Base-by-base conservation (phyloP, 2,797 vertebrate genomes). In the Pseudochirops cupreus region DNA sequence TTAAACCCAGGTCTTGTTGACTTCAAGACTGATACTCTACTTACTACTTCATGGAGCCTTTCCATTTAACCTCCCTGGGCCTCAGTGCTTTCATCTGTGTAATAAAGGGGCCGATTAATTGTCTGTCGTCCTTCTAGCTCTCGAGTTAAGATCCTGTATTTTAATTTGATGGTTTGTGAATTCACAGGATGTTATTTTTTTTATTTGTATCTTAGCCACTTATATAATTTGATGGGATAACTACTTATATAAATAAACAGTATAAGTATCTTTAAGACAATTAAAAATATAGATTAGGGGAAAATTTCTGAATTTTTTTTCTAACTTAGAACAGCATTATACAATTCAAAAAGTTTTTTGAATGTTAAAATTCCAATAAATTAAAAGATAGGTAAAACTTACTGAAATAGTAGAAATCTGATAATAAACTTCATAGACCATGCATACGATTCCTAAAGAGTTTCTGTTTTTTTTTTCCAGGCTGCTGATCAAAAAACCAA, bases 401-500 rank as follows among this genome's bases (percentile, higher is more conserved):
- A 12, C n/a, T 95, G 4, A 31, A 55, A 0, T 93, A 16, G 92
- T 95, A 58, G 87, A 96, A 89, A 6, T 93, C 56, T 95, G 53
- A 67, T 96, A 91, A 56, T 94, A 39, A 94, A 92, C 57, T 92
- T 93, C 26, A 16, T 94, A 90, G 74, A 55, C 59, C 52, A 87
- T 91, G 24, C 59, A 94, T 74, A 33, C 57, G 74, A 94, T 97
- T 96, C 93, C 95, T 98, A 96, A 98, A 97, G 74, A 94, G 46
- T 95, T 96, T 98, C 96, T 96, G 98, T 92, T 98, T 98, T 97
- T 98, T 98, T 98, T 96, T 98, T 98, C 94, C 98, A 99, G 99
- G 99, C 99, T 99, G 99, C 99, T 99, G 99, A 99, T 99, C 99
- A 99, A 99, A 99, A 99, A 99, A 99, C 99, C 99, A 99, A 99